Conservation (phyloP, 2,888 invertebrate species). For the Acholoe squamosa region DNA sequence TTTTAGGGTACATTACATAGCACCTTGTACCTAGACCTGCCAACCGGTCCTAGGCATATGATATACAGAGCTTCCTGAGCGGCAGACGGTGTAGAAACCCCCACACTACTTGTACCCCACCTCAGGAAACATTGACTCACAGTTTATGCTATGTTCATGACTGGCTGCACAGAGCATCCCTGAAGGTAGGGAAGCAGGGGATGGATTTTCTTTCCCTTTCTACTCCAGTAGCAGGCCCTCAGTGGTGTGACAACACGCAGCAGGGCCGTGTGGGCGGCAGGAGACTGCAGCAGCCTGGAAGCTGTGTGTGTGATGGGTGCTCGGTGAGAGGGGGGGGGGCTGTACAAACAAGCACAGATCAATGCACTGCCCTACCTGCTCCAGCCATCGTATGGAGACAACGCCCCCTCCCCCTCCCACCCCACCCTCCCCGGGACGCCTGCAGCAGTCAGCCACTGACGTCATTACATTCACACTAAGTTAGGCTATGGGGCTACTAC, state of each 20-base stretch:
- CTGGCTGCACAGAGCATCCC: too few species aligned
- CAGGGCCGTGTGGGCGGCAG: not conserved
- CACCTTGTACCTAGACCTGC: too few species aligned
- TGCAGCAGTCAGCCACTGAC: too few species aligned
- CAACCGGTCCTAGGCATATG: too few species aligned
- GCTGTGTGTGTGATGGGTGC: conserved; percentile 3
- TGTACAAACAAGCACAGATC: conserved; percentile 18
- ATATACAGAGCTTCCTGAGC: too few species aligned
- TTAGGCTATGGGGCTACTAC: too few species aligned
- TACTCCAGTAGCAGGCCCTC: not conserved
- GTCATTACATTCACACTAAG: too few species aligned
- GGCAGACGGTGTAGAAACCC: too few species aligned
- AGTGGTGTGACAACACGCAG: not conserved
- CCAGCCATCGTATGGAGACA: not conserved
- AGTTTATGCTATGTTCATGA: too few species aligned
- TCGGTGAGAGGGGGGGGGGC: not conserved
- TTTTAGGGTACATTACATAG: too few species aligned
- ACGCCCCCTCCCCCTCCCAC: not conserved
- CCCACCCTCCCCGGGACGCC: not conserved
- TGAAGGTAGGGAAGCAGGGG: not conserved
- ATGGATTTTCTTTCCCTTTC: not conserved
- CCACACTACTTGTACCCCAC: too few species aligned
- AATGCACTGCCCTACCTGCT: conserved; percentile 1
- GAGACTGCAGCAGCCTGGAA: not conserved
- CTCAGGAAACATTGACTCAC: too few species aligned